Percentiles rank a stretch among this genome's conserved stretches.
Evolutionary conservation across 2,888 invertebrate genomes (phyloP).

Genomic region (Drosophila limbata): DNA sequence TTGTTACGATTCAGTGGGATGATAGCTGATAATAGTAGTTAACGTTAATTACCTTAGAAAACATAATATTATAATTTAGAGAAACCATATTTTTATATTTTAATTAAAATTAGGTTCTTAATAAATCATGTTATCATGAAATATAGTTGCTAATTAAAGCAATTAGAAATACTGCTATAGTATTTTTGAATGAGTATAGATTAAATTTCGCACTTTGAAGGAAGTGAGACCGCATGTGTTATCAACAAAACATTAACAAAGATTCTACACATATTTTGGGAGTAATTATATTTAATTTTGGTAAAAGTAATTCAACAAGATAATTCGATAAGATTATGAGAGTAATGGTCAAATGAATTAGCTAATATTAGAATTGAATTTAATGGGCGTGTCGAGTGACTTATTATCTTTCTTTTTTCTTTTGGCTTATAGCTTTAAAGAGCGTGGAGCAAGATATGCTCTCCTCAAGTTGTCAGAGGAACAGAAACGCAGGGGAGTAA

Average conservation of each 20-base stretch:
- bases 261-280: not conserved
- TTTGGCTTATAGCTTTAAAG: constrained; percentile 91
- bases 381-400: constrained; percentile 3
- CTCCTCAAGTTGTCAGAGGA: constrained; percentile 91
- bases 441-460: constrained; percentile 95
- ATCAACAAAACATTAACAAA: not conserved
- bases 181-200: constrained; percentile 1
- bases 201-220: not conserved
- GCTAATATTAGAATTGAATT: constrained; percentile 1
- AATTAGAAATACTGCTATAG: not conserved
- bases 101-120: too few species aligned
- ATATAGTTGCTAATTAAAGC: not conserved
- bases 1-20: too few species aligned
- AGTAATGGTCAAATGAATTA: not conserved
- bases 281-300: constrained; percentile 2
- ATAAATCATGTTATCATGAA: not conserved
- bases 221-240: not conserved
- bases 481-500: constrained; percentile 91
- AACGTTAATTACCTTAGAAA: too few species aligned
- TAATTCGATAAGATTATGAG: constrained; percentile 1
- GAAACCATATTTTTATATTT: too few species aligned
- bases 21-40: too few species aligned
- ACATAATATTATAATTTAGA: too few species aligned
- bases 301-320: not conserved
- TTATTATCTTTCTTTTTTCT: not conserved